Evolutionary conservation across 2,113 vertebrate species (phyloP), one percentile per base, ranked within the genome.

Genomic region (Ibidorhyncha struthersii): DNA sequence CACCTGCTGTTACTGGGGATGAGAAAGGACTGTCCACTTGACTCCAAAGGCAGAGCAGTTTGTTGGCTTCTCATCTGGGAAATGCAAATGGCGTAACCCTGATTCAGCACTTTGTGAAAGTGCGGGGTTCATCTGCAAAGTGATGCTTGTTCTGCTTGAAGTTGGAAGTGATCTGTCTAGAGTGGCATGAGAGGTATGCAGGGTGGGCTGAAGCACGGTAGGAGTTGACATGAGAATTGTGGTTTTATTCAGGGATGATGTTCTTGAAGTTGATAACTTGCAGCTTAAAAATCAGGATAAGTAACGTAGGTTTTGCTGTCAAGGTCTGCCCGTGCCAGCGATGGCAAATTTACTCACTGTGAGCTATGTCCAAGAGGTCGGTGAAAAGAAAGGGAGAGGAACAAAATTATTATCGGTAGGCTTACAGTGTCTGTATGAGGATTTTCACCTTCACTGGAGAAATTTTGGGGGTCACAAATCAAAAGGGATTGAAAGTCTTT

Each of bases 81-180:
- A 70, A 45, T 19, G 3, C 21, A 84, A 26, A 53, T 63, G 1
- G 0, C 16, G 0, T 36, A 40, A 41, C 45, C 88, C 32, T 41
- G 41, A 53, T 50, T 53, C 13, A 13, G 38, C 21, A 32, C 20
- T 62, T 83, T 61, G 17, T 77, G 36, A 13, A 89, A 84, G 38
- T 17, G 25, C 70, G 67, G 47, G 53, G 34, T 84, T 82, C n/a
- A 43, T 21, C 81, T 89, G 52, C 50, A 55, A 74, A 84, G 26
- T 7, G 50, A 38, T 58, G 18, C 21, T 87, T 62, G 9, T 73
- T 90, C 55, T 73, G 29, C 67, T 22, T 34, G 36, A 45, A 77
- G 19, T 12, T 61, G 63, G 34, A 69, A 56, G 34, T 27, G 27
- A 62, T 77, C 38, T 36, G 0, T n/a, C 53, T 58, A 59, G 34